Conservation (phyloP, 2,888 invertebrate genomes). For the Lasioglossum villosulum region DNA sequence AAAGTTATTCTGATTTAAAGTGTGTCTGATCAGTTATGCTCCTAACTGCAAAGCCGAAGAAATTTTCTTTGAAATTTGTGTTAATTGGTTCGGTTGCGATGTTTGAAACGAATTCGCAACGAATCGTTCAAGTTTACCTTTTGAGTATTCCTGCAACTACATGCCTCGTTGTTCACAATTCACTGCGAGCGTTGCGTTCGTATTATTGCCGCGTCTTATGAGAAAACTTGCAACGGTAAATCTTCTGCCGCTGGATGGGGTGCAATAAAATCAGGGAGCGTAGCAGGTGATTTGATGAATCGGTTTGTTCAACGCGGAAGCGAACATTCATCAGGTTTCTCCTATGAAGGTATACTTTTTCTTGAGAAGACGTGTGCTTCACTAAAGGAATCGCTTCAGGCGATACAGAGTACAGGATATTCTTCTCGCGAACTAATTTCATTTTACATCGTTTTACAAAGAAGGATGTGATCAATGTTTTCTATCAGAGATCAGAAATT, state of each 20-base stretch:
- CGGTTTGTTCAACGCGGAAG: conserved; percentile 20
- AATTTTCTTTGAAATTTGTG: not conserved
- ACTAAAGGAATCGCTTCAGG: not conserved
- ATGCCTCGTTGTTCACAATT: not conserved
- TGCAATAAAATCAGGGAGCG: conserved; percentile 6
- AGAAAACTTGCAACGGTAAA: conserved; percentile 20
- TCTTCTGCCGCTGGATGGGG: not conserved
- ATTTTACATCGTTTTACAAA: not conserved
- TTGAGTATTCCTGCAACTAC: too few relatives aligned
- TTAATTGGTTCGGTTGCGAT: not conserved
- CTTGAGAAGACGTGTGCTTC: not conserved
- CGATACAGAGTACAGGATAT: conserved; percentile 8
- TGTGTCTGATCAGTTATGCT: too few relatives aligned
- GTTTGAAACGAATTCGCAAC: too few relatives aligned
- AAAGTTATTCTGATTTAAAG: too few relatives aligned
- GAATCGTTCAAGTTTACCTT: not conserved
- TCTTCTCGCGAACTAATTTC: not conserved
- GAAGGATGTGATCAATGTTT: not conserved
- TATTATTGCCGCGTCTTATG: conserved; percentile 11
- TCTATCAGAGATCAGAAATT: not conserved
- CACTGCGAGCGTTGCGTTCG: not conserved
- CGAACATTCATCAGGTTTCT: conserved; percentile 7
- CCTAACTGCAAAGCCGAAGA: not conserved
- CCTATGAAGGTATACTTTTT: not conserved
- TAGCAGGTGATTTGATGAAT: conserved; percentile 32